Percentiles rank a stretch among this genome's conserved stretches.
Evolutionary conservation across 1,140 invertebrate genomes (phyloP).

Genomic region (Magallana ariakensis): DNA sequence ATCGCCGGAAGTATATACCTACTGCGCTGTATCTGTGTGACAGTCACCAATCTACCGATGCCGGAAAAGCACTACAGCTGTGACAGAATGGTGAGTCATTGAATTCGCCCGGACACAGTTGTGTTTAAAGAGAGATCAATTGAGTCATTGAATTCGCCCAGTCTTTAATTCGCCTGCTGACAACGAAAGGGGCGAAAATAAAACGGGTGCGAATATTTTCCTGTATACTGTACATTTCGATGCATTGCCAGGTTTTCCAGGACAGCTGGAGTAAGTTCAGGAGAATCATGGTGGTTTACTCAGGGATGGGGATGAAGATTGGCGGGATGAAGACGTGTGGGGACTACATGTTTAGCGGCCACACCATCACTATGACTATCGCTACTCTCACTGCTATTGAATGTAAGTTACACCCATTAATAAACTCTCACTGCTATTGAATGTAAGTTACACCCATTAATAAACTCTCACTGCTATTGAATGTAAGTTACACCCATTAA

Average conservation of each 20-base stretch:
- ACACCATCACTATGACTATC: conserved; percentile 43
- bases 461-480: conserved; percentile 7
- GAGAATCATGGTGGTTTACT: conserved; percentile 39
- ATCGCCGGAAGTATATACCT: conserved; percentile 41
- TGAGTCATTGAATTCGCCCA: too few species aligned
- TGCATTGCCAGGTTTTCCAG: neutral
- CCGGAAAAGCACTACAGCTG: conserved; percentile 49
- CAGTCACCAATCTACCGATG: conserved; percentile 47
- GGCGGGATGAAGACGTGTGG: conserved; percentile 52
- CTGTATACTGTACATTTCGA: too few species aligned
- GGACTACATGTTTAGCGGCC: conserved; percentile 57
- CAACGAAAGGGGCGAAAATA: too few species aligned
- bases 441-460: neutral
- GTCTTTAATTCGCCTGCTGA: too few species aligned
- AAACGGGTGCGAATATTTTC: too few species aligned
- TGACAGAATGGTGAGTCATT: conserved; percentile 45
- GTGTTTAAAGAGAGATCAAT: too few species aligned
- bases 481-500: neutral
- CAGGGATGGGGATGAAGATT: conserved; percentile 49
- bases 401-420: neutral
- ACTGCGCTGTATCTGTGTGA: conserved; percentile 37
- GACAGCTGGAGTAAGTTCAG: conserved; percentile 33
- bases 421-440: conserved; percentile 7
- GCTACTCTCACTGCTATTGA: conserved; percentile 7
- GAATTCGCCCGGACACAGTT: too few species aligned